Evolutionary conservation across 2,888 invertebrate species (phyloP).

Genomic region (Hololepta plana): DNA sequence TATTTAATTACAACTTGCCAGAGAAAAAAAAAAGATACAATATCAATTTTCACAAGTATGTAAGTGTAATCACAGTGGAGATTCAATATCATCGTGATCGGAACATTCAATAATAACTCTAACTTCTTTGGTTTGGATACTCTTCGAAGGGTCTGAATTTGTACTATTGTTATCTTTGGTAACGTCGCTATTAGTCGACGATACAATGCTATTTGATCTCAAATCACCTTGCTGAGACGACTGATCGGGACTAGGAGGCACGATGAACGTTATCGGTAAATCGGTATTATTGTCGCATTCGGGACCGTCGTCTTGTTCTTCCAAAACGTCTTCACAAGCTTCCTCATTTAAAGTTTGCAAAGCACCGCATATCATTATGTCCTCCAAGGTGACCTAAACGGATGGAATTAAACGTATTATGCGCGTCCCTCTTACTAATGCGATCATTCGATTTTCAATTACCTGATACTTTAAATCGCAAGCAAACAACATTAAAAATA

Average conservation of each 20-base stretch:
- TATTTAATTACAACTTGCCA: no score
- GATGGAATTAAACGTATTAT: slow-evolving; percentile 1
- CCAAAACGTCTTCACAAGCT: slow-evolving; percentile 78
- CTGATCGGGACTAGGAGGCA: slow-evolving; percentile 25
- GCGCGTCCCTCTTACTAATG: not conserved
- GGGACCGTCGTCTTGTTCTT: slow-evolving; percentile 31
- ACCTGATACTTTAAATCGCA: slow-evolving; percentile 8
- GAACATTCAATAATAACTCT: no score
- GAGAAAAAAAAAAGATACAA: no score
- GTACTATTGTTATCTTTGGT: no score
- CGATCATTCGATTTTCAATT: slow-evolving; percentile 3
- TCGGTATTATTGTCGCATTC: slow-evolving; percentile 17
- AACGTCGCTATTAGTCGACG: no score
- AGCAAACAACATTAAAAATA: slow-evolving; percentile 5
- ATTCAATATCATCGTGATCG: no score
- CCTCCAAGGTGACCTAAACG: slow-evolving; percentile 73
- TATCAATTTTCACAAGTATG: no score
- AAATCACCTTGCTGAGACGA: slow-evolving; percentile 26
- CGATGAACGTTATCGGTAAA: slow-evolving; percentile 23
- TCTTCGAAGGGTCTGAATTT: no score
- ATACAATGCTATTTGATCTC: slow-evolving; percentile 9
- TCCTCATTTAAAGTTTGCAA: slow-evolving; percentile 85
- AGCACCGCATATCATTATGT: slow-evolving; percentile 89
- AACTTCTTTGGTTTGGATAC: no score
- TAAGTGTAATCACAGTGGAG: no score